Evolutionary conservation across 2,888 invertebrate species (phyloP), one percentile per base, ranked within the genome.

Genomic region (Cephus sareptanus): DNA sequence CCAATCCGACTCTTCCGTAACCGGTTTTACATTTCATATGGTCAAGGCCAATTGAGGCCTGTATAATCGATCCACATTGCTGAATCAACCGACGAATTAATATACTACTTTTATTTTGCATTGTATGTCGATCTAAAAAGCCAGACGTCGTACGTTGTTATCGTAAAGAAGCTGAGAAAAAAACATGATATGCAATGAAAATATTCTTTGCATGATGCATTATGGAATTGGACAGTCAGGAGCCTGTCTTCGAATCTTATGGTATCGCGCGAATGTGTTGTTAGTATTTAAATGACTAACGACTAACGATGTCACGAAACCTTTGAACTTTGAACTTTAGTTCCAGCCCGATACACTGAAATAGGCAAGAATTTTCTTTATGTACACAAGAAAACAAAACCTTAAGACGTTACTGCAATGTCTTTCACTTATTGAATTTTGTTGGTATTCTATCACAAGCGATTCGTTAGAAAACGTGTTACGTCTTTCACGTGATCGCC

Each of bases 1-100:
- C 69, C 35, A 76, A 78, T 73, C 73, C 76, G 37, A 69, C 73
- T 78, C 78, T 78, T 78, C 37, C 73, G 73, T 76, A 78, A 78
- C 76, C 76, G 78, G 76, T 78, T 71, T 34, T 35, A 33, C 68
- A 68, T 56, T 78, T 78, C 68, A 35, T 76, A 70, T 40, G 13
- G 74, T 78, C 76, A 78, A 78, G 73, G 78, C 34, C 69, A 73
- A 71, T 56, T 70, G 40, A 31, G 75, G 33, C 71, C 71, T 13
- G 23, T 56, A 71, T 71, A 71, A 71, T 71, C 71, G 34, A 71
- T 34, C 13, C 4, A 15, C 4, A 31, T 23, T 31, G 31, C 31
- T 31, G 15, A 31, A 71, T 71, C 56, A 56, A 56, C 56, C 9
- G 9, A 23, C 9, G 56, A 56, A 56, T 56, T 56, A 56, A 23